Base-by-base conservation (phyloP, 2,113 vertebrate species). In the Scartelaos histophorus region DNA sequence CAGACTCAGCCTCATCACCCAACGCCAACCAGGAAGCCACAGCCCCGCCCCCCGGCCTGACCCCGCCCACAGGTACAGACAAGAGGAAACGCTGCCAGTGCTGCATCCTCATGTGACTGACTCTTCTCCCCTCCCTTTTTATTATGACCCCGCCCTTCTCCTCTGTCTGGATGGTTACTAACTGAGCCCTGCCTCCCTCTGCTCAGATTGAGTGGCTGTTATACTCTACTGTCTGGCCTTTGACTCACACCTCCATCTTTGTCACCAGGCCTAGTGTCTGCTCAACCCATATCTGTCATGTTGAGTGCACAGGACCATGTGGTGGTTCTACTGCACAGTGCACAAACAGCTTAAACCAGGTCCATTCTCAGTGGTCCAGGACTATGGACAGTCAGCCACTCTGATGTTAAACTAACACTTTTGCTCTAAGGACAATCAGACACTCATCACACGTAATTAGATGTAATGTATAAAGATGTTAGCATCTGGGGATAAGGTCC, bases 21-120 rank as follows among this genome's bases (percentile, higher is more conserved):
- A 84, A 95, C 70, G 91, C 95, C 56, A 95, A 86, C 19, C 69
- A 94, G 58, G 95, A 95, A 82, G 94, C 82, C 93, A 62, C 75
- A 1, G 75, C 78, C 64, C 84, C 82, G n/a, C 89, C 84, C 80
- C 38, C 93, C 7, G 77, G 88, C 94, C 91, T 93, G 95, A 98
- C 95, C 21, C 92, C 90, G 38, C 75, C 94, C 89, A 93, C 96
- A 99, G 97, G 98, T 99, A 99, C 95, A 93, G 94, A 98, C 95
- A 98, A 98, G 97, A 98, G 97, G 97, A 96, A 95, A 93, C 96
- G 95, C 92, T 99, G 98, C 96, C 93, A 96, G 78, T 99, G 98
- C 96, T 99, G 98, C 96, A 92, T 95, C 95, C 93, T 98, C 93
- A 99, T 99, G 98, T 99, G 97, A 99, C 94, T 92, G 88, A 92